phyloP scores from a whole-genome alignment of 1,140 invertebrate species.

The Ips typographus region DNA sequence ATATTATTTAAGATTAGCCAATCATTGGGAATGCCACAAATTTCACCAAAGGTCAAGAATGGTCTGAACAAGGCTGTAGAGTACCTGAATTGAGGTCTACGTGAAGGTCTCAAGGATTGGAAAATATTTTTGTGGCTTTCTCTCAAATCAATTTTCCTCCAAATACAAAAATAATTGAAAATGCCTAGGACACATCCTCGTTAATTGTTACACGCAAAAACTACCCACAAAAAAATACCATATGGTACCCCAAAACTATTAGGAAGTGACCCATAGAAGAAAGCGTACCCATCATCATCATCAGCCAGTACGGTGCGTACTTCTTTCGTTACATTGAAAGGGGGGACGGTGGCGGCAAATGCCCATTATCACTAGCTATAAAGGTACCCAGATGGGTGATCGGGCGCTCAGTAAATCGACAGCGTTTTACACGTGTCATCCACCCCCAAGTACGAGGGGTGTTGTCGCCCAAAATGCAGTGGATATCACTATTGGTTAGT shows the following conservation, averaged over 20 bases:
- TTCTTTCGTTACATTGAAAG: constrained; percentile 19
- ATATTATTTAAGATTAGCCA: no score
- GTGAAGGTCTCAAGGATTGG: not conserved
- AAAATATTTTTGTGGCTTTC: not conserved
- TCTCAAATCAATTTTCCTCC: not conserved
- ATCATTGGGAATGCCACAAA: no score
- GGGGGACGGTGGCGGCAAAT: constrained; percentile 41
- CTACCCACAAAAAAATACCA: not conserved
- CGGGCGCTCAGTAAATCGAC: constrained; percentile 44
- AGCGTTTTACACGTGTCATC: constrained; percentile 39
- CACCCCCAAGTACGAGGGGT: constrained; percentile 32
- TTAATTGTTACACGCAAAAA: not conserved
- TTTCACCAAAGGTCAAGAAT: no score
- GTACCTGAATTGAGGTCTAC: not conserved
- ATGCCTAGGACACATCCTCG: no score
- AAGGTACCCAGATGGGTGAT: constrained; percentile 36
- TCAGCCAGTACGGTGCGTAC: constrained; percentile 7
- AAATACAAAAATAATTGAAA: not conserved
- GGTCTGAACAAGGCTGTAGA: not conserved
- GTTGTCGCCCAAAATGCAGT: constrained; percentile 46
- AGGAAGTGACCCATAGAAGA: constrained; percentile 34
- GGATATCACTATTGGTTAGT: constrained; percentile 49
- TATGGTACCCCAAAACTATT: not conserved
- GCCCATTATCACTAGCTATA: constrained; percentile 44
- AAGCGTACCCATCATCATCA: constrained; percentile 27